Evolutionary conservation across 1,140 invertebrate species (phyloP), one percentile per base, ranked within the genome.

Genomic region (Pinna nobilis): DNA sequence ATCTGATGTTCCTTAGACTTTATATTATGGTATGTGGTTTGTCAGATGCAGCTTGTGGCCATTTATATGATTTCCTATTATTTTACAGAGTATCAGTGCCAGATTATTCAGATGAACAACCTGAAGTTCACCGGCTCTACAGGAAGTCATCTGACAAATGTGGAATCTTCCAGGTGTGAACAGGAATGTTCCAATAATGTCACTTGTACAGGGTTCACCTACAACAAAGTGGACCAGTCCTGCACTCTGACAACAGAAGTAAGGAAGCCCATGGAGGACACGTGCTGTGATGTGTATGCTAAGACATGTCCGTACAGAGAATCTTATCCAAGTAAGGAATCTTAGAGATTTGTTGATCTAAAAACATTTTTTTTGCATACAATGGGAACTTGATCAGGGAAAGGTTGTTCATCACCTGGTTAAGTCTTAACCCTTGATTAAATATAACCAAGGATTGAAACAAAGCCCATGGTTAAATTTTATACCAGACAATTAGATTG

Each of bases 291-390:
- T 55, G 23, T 78, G 25, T 69, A 69, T 39, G 50, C 75, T 7
- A 78, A 78, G 30, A 78, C 77, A 9, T 78, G 77, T 65, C 77
- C 77, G 66, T 33, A 41, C 37, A 50, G 7, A 25, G 67, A 9
- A 60, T 60, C 15, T 18, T 18, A 18, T 23, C 18, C 57, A 30
- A 23, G 13, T 23, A 37, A 74, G 55, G n/a, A n/a, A n/a, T n/a
- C n/a, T n/a, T n/a, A n/a, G n/a, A n/a, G n/a, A n/a, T n/a, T n/a
- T n/a, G n/a, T n/a, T n/a, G n/a, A n/a, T n/a, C n/a, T n/a, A n/a
- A n/a, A n/a, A n/a, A n/a, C n/a, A n/a, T n/a, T n/a, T n/a, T n/a
- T n/a, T n/a, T n/a, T n/a, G n/a, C n/a, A n/a, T n/a, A n/a, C n/a
- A n/a, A n/a, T n/a, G n/a, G n/a, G n/a, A n/a, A n/a, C n/a, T n/a